Percentiles rank a stretch among this genome's conserved stretches.
phyloP scores from a whole-genome alignment of 2,113 vertebrate species.

The Poicephalus meyeri region DNA sequence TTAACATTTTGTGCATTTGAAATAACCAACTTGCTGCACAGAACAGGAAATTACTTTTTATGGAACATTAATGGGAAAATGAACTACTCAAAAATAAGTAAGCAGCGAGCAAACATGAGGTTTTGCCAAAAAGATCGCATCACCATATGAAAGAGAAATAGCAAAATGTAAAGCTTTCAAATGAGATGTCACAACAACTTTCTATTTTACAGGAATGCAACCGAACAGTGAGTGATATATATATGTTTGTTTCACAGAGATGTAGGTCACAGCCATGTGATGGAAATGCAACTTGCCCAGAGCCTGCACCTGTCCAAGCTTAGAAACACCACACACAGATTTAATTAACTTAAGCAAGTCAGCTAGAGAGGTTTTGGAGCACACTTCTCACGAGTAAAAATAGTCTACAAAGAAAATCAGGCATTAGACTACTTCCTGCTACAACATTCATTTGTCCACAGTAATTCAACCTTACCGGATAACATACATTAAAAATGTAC shows the following conservation, averaged over 20 bases:
- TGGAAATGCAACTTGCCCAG: background rate
- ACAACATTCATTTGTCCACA: constrained; percentile 20
- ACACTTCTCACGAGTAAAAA: background rate
- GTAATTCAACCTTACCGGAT: constrained; percentile 37
- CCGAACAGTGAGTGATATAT: background rate
- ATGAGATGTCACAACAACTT: background rate
- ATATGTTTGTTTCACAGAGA: background rate
- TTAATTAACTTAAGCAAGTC: background rate
- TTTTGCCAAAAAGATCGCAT: background rate
- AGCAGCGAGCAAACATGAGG: background rate
- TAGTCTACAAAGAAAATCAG: constrained; percentile 45
- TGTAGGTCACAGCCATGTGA: background rate
- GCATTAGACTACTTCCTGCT: constrained; percentile 44
- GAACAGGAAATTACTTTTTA: background rate
- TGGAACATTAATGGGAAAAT: background rate
- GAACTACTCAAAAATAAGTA: background rate
- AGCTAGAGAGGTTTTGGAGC: background rate
- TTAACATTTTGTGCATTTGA: background rate
- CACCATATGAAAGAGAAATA: background rate
- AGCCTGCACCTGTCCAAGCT: background rate
- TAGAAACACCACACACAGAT: background rate
- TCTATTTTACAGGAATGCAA: background rate
- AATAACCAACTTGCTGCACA: background rate
- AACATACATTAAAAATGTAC: constrained; percentile 29
- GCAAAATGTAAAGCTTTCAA: background rate